Base-by-base conservation (phyloP, 2,797 vertebrate species). In the Lates japonicus region DNA sequence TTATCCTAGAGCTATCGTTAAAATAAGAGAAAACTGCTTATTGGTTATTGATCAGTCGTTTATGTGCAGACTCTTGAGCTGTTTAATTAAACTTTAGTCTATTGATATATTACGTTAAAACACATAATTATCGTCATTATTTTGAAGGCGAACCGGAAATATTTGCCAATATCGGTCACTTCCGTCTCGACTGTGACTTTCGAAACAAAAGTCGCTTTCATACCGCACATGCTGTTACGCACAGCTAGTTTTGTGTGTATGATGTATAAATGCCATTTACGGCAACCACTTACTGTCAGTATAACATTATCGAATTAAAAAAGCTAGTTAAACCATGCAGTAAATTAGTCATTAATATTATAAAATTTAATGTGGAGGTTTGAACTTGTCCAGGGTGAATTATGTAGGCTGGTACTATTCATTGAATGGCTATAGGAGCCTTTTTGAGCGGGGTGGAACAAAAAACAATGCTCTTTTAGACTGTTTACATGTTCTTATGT, bases 61-160 rank as follows among this genome's bases (percentile, higher is more conserved):
- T 14, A 49, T 49, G 14, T 25, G 6, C 4, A 39, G 42, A 41
- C 5, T 33, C 2, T 29, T 29, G 25, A 29, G 25, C 25, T 29
- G 25, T 29, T 29, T 29, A 29, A 29, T 29, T 29, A 29, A 29
- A 29, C 25, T 29, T 29, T 29, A 29, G 2, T 2, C 25, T 29
- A 29, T 29, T 29, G 25, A 2, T 29, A 29, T 16, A 17, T 17
- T 44, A 44, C 13, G 13, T 14, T 42, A 42, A 46, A 46, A 46
- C 20, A 31, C 14, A 31, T 7, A 31, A 37, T 11, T 0, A 16
- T 0, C 0, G 7, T 13, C 4, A 60, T 54, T 81, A 81, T 65
- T 86, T 58, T 81, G 65, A 76, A 85, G 25, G 33, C 0, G 4
- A 51, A 35, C 22, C 69, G 81, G 81, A 72, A 75, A 41, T 17